Conservation (phyloP, 2,113 vertebrate genomes). For the Stegastes partitus region DNA sequence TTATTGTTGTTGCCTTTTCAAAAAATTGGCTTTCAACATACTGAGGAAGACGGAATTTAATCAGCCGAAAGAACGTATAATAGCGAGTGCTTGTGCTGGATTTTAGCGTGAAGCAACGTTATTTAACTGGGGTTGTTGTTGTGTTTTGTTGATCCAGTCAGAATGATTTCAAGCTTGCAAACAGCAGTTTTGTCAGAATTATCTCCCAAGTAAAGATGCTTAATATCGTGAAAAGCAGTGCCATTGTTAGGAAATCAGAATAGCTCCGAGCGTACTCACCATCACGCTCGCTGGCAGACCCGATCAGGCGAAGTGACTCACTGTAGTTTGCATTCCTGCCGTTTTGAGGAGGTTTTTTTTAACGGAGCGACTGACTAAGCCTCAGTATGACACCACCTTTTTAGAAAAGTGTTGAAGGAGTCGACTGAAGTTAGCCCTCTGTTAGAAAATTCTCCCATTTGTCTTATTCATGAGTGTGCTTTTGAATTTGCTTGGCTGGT, state of each 20-base stretch:
- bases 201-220: slow-evolving; percentile 47
- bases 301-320: slow-evolving; percentile 50
- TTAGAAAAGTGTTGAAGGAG: slow-evolving; percentile 53
- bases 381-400: slow-evolving; percentile 50
- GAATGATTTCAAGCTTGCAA: slow-evolving; percentile 49
- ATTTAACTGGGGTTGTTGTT: slow-evolving; percentile 24
- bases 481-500: slow-evolving; percentile 62
- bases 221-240: slow-evolving; percentile 46
- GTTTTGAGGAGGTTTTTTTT: slow-evolving; percentile 11
- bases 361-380: slow-evolving; percentile 41
- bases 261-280: slow-evolving; percentile 51
- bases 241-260: slow-evolving; percentile 58
- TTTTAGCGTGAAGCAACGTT: slow-evolving; percentile 18
- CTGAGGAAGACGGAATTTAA: not conserved
- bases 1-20: not conserved
- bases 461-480: slow-evolving; percentile 62
- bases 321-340: slow-evolving; percentile 28
- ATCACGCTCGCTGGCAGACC: slow-evolving; percentile 33
- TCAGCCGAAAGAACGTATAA: not conserved
- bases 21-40: too few relatives aligned
- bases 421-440: slow-evolving; percentile 50
- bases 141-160: slow-evolving; percentile 56
- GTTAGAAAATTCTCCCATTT: slow-evolving; percentile 56
- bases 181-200: slow-evolving; percentile 49
- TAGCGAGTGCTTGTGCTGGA: not conserved